Conservation (phyloP, 2,888 invertebrate species). For the Folsomia manolachei region DNA sequence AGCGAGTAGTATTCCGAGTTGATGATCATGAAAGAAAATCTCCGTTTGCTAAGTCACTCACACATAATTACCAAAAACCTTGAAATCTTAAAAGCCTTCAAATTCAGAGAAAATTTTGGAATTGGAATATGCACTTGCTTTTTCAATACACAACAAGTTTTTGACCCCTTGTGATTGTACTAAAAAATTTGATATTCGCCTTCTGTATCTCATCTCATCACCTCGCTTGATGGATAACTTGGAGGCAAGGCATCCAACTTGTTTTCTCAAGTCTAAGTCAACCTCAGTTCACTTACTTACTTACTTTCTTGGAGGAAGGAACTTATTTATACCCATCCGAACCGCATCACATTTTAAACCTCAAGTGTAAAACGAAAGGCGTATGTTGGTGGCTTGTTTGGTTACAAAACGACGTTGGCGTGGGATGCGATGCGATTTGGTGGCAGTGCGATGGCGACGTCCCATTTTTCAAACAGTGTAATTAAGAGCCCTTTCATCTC, state of each 20-base stretch:
- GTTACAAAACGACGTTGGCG: too few relatives aligned
- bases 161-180: background rate
- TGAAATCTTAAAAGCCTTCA: background rate
- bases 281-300: background rate
- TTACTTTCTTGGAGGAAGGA: background rate
- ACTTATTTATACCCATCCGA: too few relatives aligned
- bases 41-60: background rate
- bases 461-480: background rate
- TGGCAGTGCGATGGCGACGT: background rate
- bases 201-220: background rate
- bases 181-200: background rate
- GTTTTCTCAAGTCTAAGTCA: background rate
- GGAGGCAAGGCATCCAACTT: background rate
- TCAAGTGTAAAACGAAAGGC: background rate
- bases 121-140: background rate
- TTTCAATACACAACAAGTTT: background rate
- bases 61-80: background rate
- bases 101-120: background rate
- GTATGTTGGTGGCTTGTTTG: background rate
- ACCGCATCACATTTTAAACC: too few relatives aligned
- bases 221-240: background rate
- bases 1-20: background rate
- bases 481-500: constrained; percentile 5
- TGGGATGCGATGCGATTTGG: too few relatives aligned
- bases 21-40: background rate